Evolutionary conservation across 2,888 invertebrate species (phyloP).

Genomic region (Cheilosia pagana): DNA sequence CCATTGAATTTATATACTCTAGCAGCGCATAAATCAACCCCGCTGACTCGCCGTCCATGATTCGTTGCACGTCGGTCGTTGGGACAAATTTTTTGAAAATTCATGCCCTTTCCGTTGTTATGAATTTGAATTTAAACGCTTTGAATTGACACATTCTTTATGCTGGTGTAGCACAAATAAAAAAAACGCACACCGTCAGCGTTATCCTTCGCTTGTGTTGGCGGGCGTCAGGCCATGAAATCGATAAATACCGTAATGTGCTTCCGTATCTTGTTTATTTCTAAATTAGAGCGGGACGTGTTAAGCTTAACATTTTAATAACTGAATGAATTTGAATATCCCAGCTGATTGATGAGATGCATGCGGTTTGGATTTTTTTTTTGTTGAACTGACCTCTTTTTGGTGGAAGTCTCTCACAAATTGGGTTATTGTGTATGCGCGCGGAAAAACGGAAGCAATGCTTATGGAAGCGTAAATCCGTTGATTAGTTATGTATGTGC

Average conservation of each 20-base stretch:
- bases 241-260: slow-evolving; percentile 23
- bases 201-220: not conserved
- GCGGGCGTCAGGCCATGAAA: not conserved
- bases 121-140: slow-evolving; percentile 40
- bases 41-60: slow-evolving; percentile 16
- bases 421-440: not conserved
- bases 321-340: slow-evolving; percentile 9
- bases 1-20: slow-evolving; percentile 34
- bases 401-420: not conserved
- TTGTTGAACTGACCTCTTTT: not conserved
- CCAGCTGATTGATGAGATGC: slow-evolving; percentile 36
- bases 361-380: not conserved
- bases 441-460: slow-evolving; percentile 1
- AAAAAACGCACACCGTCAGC: slow-evolving; percentile 36
- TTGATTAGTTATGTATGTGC: not conserved
- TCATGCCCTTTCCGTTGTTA: not conserved
- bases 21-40: slow-evolving; percentile 36
- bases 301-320: slow-evolving; percentile 40
- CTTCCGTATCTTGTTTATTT: slow-evolving; percentile 40
- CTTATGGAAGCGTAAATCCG: slow-evolving; percentile 26
- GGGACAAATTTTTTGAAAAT: slow-evolving; percentile 9
- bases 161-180: slow-evolving; percentile 23
- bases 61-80: not conserved
- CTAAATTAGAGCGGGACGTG: slow-evolving; percentile 44
- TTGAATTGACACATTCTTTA: slow-evolving; percentile 48